A percentile compares a stretch with the other conserved stretches of the same genome.
Evolutionary conservation across 2,797 vertebrate species (phyloP).

Genomic region (Apodemus agrarius): DNA sequence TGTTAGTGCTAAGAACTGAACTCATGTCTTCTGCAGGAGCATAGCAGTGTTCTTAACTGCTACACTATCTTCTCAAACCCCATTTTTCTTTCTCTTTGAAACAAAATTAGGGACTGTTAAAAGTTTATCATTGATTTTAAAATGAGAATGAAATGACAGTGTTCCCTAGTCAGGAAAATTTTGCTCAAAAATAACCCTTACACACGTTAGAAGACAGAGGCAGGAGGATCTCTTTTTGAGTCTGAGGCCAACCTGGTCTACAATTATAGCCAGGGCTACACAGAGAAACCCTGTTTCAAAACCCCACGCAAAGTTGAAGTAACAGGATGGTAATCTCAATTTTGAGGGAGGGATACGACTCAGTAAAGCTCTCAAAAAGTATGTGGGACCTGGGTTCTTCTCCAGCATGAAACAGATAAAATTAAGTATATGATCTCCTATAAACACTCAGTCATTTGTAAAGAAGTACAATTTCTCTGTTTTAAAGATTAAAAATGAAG

Average conservation of each 20-base stretch:
- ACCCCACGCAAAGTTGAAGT: neutral
- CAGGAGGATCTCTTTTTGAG: neutral
- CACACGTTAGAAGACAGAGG: neutral
- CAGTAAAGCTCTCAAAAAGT: neutral
- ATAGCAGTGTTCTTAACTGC: neutral
- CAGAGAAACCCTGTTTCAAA: neutral
- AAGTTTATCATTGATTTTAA: neutral
- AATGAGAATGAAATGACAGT: neutral
- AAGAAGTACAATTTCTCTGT: neutral
- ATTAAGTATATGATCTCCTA: neutral
- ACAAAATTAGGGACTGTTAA: neutral
- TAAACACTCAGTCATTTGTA: neutral
- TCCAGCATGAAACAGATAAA: neutral
- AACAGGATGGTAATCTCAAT: neutral
- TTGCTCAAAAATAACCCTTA: neutral
- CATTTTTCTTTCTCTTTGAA: neutral
- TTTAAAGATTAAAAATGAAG: neutral
- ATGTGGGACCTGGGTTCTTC: neutral
- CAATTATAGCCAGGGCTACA: neutral
- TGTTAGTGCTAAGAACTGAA: neutral
- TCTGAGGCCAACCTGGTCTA: neutral
- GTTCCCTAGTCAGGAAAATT: neutral
- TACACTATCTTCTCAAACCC: neutral
- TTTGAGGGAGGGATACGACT: neutral
- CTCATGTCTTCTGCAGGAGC: neutral